Evolutionary conservation across 2,113 vertebrate genomes (phyloP), one percentile per base, ranked within the genome.

Genomic region (Lophura nycthemera): DNA sequence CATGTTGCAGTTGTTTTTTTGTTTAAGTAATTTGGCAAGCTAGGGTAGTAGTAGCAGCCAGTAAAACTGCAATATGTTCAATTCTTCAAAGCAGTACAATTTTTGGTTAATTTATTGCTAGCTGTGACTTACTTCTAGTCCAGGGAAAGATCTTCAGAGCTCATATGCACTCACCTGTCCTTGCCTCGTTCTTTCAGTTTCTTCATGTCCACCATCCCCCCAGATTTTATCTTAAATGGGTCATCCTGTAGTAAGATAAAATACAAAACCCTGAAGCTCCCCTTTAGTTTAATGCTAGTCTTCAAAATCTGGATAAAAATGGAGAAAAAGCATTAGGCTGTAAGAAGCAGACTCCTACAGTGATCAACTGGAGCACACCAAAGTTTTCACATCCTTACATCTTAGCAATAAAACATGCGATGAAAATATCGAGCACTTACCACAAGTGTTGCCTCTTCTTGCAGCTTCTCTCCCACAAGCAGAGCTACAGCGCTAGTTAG

Each of bases 181-280:
- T 98, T 98, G 83, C 98, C 98, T 74, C 98, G 97, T 93, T 99
- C 99, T 94, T 99, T 99, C 71, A 99, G 96, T 91, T 99, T 99
- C 96, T 99, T 99, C 99, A 99, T 99, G 94, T 99, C 99, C 61
- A 99, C 98, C 97, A 99, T 98, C 2, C 99, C 99, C 24, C 99
- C 99, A 1, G 98, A 98, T 95, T 99, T 99, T 89, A 99, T 97
- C 90, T 99, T 99, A 83, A 99, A 99, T 5, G 99, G 99, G 61
- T 99, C 99, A 94, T 99, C 98, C 99, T 99, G 88, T 18, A 86
- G 66, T 5, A 72, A 54, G 48, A 60, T 52, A 65, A 20, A 40
- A 48, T 1, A 11, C 72, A 61, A 87, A 64, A 18, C 11, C 38
- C 50, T 14, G 54, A 56, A 61, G n/a, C 71, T 59, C 67, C 43